Evolutionary conservation across 2,797 vertebrate genomes (phyloP), one percentile per base, ranked within the genome.

Genomic region (Discoglossus pictus): DNA sequence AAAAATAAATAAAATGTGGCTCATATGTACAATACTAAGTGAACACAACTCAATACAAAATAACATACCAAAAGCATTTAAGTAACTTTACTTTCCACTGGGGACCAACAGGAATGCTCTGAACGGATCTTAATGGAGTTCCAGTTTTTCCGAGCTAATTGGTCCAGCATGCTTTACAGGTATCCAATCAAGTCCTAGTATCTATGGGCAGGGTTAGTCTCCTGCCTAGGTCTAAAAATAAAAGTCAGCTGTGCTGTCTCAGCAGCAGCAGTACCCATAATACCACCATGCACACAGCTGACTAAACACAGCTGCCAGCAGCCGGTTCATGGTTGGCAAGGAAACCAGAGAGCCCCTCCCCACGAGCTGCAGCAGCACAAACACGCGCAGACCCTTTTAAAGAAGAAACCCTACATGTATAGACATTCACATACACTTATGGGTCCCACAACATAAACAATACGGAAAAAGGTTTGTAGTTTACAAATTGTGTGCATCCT

Each of bases 171-270:
- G 66, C 79, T 81, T 80, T 79, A 27, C 62, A 65, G 44, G 78
- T 72, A 85, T 78, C 85, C 86, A 78, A 91, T 91, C 90, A 77
- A 88, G 80, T 84, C 84, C 78, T 80, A 85, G 91, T 92, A 92
- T 92, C 91, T 84, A 92, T 91, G 91, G 91, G 88, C 88, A 87
- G 88, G 87, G 83, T 89, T 86, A 86, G 81, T 67, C 89, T 89
- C 35, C 47, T 40, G 48, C 47, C 23, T 27, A 40, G 48, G 24
- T 50, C 89, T 91, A 91, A 89, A 92, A 92, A 91, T 91, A 91
- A 92, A 34, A 87, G 79, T 80, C 80, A 65, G 55, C 82, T 83
- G 84, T 92, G 90, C 91, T 91, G 90, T 88, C 89, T 92, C 91
- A 92, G 91, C 91, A 92, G 91, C 91, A 91, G 88, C 86, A 86